Conservation (phyloP, 1,140 invertebrate genomes). For the Neuroterus valhalla region DNA sequence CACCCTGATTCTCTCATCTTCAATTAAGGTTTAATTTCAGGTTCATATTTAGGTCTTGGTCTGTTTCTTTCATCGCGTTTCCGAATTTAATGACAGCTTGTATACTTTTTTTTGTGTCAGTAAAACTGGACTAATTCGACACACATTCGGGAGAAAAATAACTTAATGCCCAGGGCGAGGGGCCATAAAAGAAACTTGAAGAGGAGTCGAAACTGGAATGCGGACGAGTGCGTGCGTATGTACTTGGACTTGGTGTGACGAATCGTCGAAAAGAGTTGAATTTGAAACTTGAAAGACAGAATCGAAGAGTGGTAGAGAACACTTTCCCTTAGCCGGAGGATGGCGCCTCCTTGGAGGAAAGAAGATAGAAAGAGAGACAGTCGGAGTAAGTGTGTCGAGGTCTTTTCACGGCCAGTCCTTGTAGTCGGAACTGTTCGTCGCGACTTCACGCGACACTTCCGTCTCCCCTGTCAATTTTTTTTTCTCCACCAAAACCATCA, state of each 20-base stretch:
- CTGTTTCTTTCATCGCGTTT: too few relatives aligned
- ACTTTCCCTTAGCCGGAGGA: slow-evolving; percentile 72
- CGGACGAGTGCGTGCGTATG: slow-evolving; percentile 15
- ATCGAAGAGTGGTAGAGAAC: slow-evolving; percentile 60
- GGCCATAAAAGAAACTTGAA: too few relatives aligned
- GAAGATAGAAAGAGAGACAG: slow-evolving; percentile 62
- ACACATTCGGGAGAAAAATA: slow-evolving; percentile 13
- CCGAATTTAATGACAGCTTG: too few relatives aligned
- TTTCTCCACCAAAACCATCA: slow-evolving; percentile 13
- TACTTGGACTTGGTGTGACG: slow-evolving; percentile 45
- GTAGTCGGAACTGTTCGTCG: slow-evolving; percentile 63
- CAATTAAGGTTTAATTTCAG: too few relatives aligned
- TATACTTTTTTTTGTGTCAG: neutral
- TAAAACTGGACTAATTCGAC: slow-evolving; percentile 21
- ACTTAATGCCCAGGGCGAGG: neutral
- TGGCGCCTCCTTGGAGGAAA: slow-evolving; percentile 65
- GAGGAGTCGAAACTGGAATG: slow-evolving; percentile 11
- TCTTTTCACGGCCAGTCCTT: slow-evolving; percentile 74
- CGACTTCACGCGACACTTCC: slow-evolving; percentile 58
- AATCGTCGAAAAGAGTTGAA: slow-evolving; percentile 49
- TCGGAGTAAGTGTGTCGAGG: slow-evolving; percentile 73
- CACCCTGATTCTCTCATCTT: too few relatives aligned
- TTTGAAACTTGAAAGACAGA: neutral
- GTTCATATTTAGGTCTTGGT: too few relatives aligned
- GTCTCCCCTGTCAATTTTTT: slow-evolving; percentile 33